These are phyloP conservation scores for Diadumene lineata DNA, from an alignment of 92 coral and sea anemone genomes.

Conservation along the genomic window DNA sequence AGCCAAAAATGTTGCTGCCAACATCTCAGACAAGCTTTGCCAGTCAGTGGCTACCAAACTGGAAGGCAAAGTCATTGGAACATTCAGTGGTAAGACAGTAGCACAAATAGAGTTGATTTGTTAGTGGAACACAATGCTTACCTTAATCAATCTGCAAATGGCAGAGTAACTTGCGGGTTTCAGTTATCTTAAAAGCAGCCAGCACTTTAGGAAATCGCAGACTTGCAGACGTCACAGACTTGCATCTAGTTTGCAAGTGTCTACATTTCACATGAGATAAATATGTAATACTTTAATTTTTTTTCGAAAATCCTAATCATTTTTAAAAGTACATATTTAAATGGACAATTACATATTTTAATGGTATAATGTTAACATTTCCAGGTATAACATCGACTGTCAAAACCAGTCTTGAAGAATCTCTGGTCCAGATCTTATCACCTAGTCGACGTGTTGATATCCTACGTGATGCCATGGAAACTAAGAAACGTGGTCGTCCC, in stretches of 20 bases:
- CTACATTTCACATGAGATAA: too few relatives aligned
- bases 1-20: slow-evolving; percentile 98
- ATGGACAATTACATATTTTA: too few relatives aligned
- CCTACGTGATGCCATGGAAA: slow-evolving; percentile 95
- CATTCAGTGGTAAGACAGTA: slow-evolving; percentile 83
- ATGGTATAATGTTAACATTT: too few relatives aligned
- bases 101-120: background rate
- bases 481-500: slow-evolving; percentile 76
- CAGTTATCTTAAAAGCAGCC: too few relatives aligned
- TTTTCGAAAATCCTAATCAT: too few relatives aligned
- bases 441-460: slow-evolving; percentile 91
- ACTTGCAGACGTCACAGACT: too few relatives aligned
- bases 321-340: too few relatives aligned
- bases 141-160: too few relatives aligned
- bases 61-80: slow-evolving; percentile 95
- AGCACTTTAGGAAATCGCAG: too few relatives aligned
- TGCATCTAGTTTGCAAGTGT: too few relatives aligned
- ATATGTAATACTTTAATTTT: too few relatives aligned
- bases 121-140: background rate
- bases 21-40: slow-evolving; percentile 91
- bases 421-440: slow-evolving; percentile 91
- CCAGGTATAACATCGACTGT: slow-evolving; percentile 91
- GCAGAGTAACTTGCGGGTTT: too few relatives aligned
- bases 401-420: slow-evolving; percentile 92
- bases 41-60: slow-evolving; percentile 93